Conservation (phyloP, 2,888 invertebrate genomes). For the Apotomis betuletana region DNA sequence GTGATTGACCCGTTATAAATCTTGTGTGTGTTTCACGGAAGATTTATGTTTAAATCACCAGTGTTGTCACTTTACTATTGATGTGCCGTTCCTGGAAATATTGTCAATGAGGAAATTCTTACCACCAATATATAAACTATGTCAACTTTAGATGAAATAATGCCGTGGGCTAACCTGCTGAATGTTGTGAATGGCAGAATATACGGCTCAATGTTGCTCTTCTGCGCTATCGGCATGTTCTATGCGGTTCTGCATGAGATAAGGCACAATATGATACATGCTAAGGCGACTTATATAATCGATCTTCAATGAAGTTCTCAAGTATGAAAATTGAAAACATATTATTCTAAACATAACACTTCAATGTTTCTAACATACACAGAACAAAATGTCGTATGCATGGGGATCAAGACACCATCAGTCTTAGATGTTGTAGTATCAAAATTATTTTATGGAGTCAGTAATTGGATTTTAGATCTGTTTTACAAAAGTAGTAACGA, state of each 20-base stretch:
- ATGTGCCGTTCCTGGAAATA: too few relatives aligned
- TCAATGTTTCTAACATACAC: slow-evolving; percentile 16
- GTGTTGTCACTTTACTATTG: not conserved
- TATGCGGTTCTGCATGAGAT: slow-evolving; percentile 72
- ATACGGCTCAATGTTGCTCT: slow-evolving; percentile 61
- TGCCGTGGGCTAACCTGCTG: slow-evolving; percentile 25
- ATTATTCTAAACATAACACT: slow-evolving; percentile 17
- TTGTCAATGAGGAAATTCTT: not conserved
- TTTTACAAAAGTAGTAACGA: slow-evolving; percentile 75
- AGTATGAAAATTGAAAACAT: not conserved
- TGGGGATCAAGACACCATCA: slow-evolving; percentile 5
- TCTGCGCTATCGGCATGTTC: slow-evolving; percentile 73
- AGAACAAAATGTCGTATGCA: slow-evolving; percentile 21
- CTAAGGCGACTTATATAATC: slow-evolving; percentile 3
- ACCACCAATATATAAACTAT: not conserved
- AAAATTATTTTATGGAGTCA: slow-evolving; percentile 78
- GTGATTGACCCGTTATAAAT: too few relatives aligned
- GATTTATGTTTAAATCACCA: too few relatives aligned
- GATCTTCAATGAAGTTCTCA: too few relatives aligned
- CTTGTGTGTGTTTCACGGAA: too few relatives aligned
- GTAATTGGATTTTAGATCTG: slow-evolving; percentile 70
- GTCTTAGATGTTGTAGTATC: slow-evolving; percentile 47
- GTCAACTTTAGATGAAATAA: not conserved
- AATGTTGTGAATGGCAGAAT: slow-evolving; percentile 51
- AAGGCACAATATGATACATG: slow-evolving; percentile 39